Evolutionary conservation across 2,113 vertebrate genomes (phyloP).

Genomic region (Strix aluco): DNA sequence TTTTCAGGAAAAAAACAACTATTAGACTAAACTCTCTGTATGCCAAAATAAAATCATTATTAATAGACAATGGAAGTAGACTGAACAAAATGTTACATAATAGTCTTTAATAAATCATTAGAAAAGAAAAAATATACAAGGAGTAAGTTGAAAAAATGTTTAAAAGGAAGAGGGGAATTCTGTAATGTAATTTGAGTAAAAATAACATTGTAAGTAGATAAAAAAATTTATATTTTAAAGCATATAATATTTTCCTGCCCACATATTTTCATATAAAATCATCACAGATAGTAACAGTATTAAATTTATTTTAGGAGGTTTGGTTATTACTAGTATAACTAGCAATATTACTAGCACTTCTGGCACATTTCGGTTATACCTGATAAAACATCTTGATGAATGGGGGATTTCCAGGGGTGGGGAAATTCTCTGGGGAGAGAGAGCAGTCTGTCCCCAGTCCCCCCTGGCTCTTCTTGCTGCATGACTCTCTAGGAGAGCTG

Average conservation of each 20-base stretch:
- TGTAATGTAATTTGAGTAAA: neutral
- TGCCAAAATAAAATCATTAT: neutral
- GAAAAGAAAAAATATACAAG: neutral
- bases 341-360: neutral
- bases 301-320: neutral
- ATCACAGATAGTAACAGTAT: neutral
- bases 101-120: neutral
- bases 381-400: neutral
- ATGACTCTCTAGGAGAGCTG: neutral
- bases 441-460: neutral
- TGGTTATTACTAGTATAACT: neutral
- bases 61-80: neutral
- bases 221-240: neutral
- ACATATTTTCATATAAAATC: neutral
- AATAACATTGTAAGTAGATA: neutral
- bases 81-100: neutral
- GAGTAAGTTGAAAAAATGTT: neutral
- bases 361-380: neutral
- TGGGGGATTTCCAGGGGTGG: neutral
- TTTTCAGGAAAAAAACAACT: neutral
- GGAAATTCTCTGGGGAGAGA: neutral
- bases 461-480: accelerated
- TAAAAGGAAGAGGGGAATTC: neutral
- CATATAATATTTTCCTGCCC: neutral
- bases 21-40: neutral